Conservation (phyloP, 2,113 vertebrate species). For the Brachionichthys hirsutus region DNA sequence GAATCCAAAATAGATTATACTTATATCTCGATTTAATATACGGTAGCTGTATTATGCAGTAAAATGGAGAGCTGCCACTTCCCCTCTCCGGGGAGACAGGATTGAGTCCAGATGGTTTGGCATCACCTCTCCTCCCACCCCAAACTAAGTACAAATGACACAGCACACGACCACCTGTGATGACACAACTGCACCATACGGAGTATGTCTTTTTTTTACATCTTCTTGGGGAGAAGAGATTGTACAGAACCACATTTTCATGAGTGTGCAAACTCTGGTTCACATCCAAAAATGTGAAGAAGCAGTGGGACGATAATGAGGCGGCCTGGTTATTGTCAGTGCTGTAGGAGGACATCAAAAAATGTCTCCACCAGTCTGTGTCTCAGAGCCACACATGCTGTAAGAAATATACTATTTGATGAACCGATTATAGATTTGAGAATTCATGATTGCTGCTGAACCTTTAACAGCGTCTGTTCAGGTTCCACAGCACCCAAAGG, state of each 20-base stretch:
- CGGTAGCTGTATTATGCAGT: neutral
- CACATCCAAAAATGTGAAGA: constrained; percentile 41
- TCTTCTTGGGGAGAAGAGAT: too few relatives aligned
- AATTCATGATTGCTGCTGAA: constrained; percentile 10
- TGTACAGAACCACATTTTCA: constrained; percentile 53
- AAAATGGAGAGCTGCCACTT: constrained; percentile 13
- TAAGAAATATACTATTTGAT: constrained; percentile 8
- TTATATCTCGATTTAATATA: constrained; percentile 11
- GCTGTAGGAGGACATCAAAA: constrained; percentile 37
- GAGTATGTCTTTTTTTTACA: constrained; percentile 43
- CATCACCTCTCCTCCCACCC: constrained; percentile 12
- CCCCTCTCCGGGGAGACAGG: constrained; percentile 18
- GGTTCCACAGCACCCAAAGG: constrained; percentile 12
- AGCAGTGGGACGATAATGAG: constrained; percentile 39
- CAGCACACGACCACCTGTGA: constrained; percentile 53
- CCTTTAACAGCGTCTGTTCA: constrained; percentile 12
- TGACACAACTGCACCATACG: constrained; percentile 53
- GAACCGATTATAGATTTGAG: constrained; percentile 5
- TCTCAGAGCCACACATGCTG: constrained; percentile 11
- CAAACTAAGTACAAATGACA: constrained; percentile 58
- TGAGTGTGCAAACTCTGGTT: constrained; percentile 44
- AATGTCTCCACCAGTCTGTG: constrained; percentile 5
- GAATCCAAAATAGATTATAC: constrained; percentile 13
- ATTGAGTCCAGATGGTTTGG: constrained; percentile 57
- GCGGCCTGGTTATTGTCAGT: constrained; percentile 21